Base-by-base conservation (phyloP, 2,888 invertebrate genomes). In the Melanostoma scalare region DNA sequence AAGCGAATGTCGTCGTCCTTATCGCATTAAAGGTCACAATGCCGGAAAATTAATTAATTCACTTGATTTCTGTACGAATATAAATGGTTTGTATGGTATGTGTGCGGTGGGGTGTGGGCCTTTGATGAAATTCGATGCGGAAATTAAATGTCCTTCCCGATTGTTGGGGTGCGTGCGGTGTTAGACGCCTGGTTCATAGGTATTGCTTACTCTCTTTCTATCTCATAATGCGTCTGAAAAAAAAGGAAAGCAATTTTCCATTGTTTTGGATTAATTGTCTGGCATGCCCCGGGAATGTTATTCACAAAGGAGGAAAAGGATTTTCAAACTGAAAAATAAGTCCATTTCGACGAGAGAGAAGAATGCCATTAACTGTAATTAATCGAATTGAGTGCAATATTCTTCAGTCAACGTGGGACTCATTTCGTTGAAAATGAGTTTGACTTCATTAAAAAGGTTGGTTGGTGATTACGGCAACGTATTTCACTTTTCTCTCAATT, bases 21-120 rank as follows among this genome's bases (percentile, higher is more conserved):
- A 79, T 79, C 74, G 74, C 74, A 40, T 56, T 67, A 48, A 78
- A 78, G 79, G 84, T 78, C 84, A 75, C 79, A 84, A 71, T 71
- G 79, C 84, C 84, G 84, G 84, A 79, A 84, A 84, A 79, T 79
- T 84, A 84, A 84, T 84, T 84, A 84, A 84, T 84, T 84, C 79
- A 79, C 79, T 79, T 84, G 84, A 84, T 84, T 84, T 79, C 71
- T 55, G 60, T 76, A 30, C 40, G 30, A 55, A 2, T 35, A 8
- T 52, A 42, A 44, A 4, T 35, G 48, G 44, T 20, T 20, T 20
- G 35, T 4, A 1, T n/a, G 46, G 20, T 46, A 46, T 20, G 8
- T 2, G 31, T 2, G 46, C 46, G 60, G 35, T 36, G 30, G 33
- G 5, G 50, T 48, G 52, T 73, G 38, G 52, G 56, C 72, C 73